These are phyloP conservation scores for Rhynchonycteris naso DNA, from an alignment of 2,797 vertebrate genomes.

Conservation along the genomic window DNA sequence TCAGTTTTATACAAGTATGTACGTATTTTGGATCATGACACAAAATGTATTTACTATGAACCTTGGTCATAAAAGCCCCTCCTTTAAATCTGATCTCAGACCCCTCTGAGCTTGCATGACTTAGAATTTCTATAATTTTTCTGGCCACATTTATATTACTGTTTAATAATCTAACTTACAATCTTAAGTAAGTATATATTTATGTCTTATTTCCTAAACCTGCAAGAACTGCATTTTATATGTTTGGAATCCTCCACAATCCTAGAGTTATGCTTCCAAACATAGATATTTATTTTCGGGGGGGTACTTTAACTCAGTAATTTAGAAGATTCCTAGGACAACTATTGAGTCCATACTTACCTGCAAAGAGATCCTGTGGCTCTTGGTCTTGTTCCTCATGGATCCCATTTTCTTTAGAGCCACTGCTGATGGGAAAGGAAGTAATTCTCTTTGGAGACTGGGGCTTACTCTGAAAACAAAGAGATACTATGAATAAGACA, in stretches of 20 bases:
- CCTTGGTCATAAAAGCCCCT: conserved; percentile 36
- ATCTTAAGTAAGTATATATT: conserved; percentile 5
- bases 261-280: background rate
- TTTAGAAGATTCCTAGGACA: background rate
- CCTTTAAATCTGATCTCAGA: background rate
- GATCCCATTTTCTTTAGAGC: conserved; percentile 90
- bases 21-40: conserved; percentile 38
- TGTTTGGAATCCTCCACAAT: background rate
- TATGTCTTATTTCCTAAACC: conserved; percentile 8
- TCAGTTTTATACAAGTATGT: background rate
- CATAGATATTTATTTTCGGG: background rate
- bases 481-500: conserved; percentile 32
- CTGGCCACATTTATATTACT: background rate
- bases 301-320: background rate
- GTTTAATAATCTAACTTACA: background rate
- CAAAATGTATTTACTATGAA: conserved; percentile 23
- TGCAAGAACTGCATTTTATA: background rate
- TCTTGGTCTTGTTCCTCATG: conserved; percentile 89
- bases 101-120: background rate
- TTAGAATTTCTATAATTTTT: conserved; percentile 16
- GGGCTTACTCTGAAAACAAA: conserved; percentile 86
- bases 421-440: conserved; percentile 75
- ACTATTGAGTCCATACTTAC: conserved; percentile 81
- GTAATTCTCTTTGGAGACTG: conserved; percentile 79
- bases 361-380: conserved; percentile 94